Percentiles rank a stretch among this genome's conserved stretches.
Conservation (phyloP, 1,140 invertebrate species). For the Drosophila sechellia region DNA sequence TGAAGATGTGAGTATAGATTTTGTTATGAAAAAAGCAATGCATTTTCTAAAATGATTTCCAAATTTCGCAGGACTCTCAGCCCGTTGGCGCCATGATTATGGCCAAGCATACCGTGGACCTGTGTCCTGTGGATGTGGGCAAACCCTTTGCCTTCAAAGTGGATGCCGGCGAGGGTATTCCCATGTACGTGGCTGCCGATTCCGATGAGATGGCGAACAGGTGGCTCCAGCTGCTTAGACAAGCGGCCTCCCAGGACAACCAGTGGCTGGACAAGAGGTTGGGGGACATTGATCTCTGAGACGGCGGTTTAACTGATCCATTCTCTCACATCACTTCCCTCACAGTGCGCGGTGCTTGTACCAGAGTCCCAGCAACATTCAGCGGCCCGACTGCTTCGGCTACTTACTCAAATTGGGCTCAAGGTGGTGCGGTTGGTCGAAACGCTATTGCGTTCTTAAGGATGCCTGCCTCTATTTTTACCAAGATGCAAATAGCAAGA, state of each 20-base stretch:
- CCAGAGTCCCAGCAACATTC: constrained; percentile 89
- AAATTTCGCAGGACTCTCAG: constrained; percentile 89
- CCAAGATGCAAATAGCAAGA: constrained; percentile 92
- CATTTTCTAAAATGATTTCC: neutral
- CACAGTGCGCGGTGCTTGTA: constrained; percentile 88
- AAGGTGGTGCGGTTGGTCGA: constrained; percentile 94
- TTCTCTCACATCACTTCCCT: constrained; percentile 52
- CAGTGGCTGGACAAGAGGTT: constrained; percentile 90
- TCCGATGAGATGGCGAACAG: constrained; percentile 89
- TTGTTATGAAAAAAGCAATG: neutral
- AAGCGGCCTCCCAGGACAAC: constrained; percentile 88
- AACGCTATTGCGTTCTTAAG: constrained; percentile 97
- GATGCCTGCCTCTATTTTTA: constrained; percentile 98
- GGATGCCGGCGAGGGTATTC: constrained; percentile 90
- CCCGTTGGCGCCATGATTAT: constrained; percentile 95
- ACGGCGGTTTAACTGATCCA: neutral
- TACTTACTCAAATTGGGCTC: constrained; percentile 93
- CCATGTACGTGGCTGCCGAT: constrained; percentile 93
- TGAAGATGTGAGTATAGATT: constrained; percentile 89
- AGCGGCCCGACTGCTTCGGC: constrained; percentile 95
- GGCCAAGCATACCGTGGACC: constrained; percentile 91
- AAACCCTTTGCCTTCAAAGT: constrained; percentile 89
- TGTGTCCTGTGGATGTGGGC: constrained; percentile 73
- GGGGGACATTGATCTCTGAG: constrained; percentile 39
- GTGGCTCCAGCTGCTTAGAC: constrained; percentile 91